Conservation (phyloP, 2,113 vertebrate genomes). For the Bubo bubo region DNA sequence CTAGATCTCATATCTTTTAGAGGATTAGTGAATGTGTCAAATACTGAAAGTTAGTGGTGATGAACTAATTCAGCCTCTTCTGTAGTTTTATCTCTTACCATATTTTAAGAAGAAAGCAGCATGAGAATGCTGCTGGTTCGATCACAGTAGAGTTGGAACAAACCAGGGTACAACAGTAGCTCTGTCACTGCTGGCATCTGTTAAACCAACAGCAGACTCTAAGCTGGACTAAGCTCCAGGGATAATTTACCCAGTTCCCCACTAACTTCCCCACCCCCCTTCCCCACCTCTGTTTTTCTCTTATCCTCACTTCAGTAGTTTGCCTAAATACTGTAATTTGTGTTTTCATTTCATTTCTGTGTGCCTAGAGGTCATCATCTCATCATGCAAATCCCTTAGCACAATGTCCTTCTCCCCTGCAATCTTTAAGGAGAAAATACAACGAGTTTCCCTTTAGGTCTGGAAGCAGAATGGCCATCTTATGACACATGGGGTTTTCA, state of each 20-base stretch:
- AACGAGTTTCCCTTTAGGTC: neutral
- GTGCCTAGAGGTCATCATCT: neutral
- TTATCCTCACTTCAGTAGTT: neutral
- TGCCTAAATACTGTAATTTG: neutral
- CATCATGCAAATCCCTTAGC: neutral
- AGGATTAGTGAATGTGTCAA: neutral
- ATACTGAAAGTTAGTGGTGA: neutral
- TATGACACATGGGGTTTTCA: neutral
- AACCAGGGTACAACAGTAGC: accelerated
- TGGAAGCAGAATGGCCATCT: neutral
- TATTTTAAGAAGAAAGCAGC: neutral
- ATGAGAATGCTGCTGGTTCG: accelerated
- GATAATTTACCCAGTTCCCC: neutral
- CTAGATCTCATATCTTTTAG: neutral
- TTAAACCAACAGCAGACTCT: neutral
- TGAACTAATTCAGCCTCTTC: neutral
- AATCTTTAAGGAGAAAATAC: neutral
- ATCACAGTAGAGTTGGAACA: neutral
- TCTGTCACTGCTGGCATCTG: neutral
- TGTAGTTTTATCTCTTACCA: neutral
- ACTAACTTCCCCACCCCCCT: too few species aligned
- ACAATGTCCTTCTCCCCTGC: neutral
- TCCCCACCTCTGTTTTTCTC: neutral
- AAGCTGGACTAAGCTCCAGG: neutral
- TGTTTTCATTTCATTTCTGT: neutral